These are phyloP conservation scores for Gortyna flavago DNA, from an alignment of 2,888 invertebrate species.

Conservation along the genomic window DNA sequence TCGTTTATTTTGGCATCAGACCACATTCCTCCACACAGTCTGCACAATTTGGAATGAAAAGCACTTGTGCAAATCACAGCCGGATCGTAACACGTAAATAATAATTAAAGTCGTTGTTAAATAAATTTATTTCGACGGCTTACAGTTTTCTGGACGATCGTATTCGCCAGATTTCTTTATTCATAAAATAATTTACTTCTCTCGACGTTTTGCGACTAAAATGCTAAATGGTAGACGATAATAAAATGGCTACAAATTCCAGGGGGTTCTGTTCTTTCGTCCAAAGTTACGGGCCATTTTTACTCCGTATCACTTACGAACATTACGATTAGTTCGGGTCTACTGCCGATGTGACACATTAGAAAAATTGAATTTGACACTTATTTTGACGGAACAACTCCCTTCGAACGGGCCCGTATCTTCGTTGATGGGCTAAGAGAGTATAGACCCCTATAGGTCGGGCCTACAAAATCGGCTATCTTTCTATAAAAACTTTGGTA, in stretches of 20 bases:
- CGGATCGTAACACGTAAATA: conserved; percentile 50
- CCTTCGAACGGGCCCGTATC: background rate
- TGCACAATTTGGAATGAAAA: conserved; percentile 49
- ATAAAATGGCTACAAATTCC: background rate
- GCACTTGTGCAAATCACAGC: conserved; percentile 60
- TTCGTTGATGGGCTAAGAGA: background rate
- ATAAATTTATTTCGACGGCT: conserved; percentile 56
- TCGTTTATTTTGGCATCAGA: conserved; percentile 54
- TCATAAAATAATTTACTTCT: conserved; percentile 31
- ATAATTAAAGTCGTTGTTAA: conserved; percentile 58
- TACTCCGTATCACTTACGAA: background rate
- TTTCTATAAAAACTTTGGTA: background rate
- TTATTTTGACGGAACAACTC: background rate
- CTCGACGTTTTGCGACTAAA: conserved; percentile 8
- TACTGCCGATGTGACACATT: background rate
- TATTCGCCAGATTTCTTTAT: conserved; percentile 41
- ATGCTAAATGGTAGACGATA: background rate
- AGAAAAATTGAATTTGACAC: background rate
- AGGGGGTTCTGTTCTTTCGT: background rate
- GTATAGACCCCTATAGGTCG: background rate
- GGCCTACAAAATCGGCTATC: too few species aligned
- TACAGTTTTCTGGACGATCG: conserved; percentile 33
- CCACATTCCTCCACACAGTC: conserved; percentile 47
- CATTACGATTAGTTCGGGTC: background rate
- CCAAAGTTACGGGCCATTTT: background rate